Evolutionary conservation across 2,113 vertebrate genomes (phyloP), one percentile per base, ranked within the genome.

Genomic region (Cathartes aura): DNA sequence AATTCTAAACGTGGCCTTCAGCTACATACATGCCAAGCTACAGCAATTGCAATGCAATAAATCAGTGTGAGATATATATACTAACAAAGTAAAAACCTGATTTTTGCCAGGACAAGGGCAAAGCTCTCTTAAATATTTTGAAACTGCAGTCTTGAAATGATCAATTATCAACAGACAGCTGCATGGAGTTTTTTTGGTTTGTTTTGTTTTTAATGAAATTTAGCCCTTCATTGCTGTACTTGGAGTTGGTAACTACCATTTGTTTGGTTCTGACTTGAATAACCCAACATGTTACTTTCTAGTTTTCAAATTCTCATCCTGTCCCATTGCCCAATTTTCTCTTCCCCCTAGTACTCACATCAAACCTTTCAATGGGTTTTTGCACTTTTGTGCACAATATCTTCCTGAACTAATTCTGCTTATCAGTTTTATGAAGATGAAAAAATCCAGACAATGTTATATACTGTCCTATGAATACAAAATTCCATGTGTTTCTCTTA

Each of bases 151-250:
- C 96, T 95, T 96, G 84, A 92, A 96, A 97, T 95, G 74, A 97
- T 98, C 50, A 60, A 96, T 98, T 98, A 98, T 98, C 94, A 98
- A 98, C 95, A 98, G 95, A 98, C 55, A 94, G 75, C 91, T 98
- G 87, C 82, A 79, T 55, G 53, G 21, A 38, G 70, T 63, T 96
- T 97, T 58, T 40, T 36, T 40, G 21, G 20, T 79, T 96, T 86
- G 52, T 47, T 89, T 87, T 87, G 84, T 63, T 97, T 96, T 90
- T 45, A 87, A 87, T 82, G 82, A 93, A 95, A 97, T 86, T 96
- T 96, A 96, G 89, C n/a, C 40, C 34, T 87, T 96, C 91, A 32
- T 27, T 63, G 73, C 89, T 93, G 84, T 59, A 40, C 53, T 97
- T 95, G 79, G 68, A 79, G 55, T 91, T 93, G 71, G 45, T 90